A percentile compares a stretch with the other conserved stretches of the same genome.
phyloP scores from a whole-genome alignment of 2,113 vertebrate species.

The Ctenomys sociabilis region DNA sequence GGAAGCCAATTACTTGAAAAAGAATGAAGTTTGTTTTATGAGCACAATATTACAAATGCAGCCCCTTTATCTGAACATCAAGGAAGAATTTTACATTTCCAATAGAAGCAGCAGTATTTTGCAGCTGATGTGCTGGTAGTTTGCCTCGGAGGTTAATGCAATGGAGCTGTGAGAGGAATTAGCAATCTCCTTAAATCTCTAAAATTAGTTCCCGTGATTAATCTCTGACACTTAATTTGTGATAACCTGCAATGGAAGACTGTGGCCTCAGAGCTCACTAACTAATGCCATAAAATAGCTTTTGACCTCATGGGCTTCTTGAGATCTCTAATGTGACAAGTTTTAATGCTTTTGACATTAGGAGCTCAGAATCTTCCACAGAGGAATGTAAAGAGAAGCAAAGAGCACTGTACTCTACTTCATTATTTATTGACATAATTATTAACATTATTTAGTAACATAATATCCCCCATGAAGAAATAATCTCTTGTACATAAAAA shows the following conservation, averaged over 20 bases:
- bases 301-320: conserved; percentile 74
- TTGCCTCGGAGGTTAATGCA: conserved; percentile 75
- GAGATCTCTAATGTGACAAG: conserved; percentile 78
- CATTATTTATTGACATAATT: conserved; percentile 69
- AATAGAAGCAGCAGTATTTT: conserved; percentile 71
- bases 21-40: conserved; percentile 84
- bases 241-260: conserved; percentile 69
- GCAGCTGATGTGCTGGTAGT: conserved; percentile 68
- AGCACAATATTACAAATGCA: conserved; percentile 80
- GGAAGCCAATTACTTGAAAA: conserved; percentile 88
- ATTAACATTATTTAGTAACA: conserved; percentile 73
- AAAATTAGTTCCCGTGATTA: conserved; percentile 73
- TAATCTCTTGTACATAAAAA: conserved; percentile 15
- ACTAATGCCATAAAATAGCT: conserved; percentile 76
- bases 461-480: conserved; percentile 71
- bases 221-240: conserved; percentile 68
- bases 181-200: conserved; percentile 66
- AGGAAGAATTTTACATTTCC: conserved; percentile 85
- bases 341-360: conserved; percentile 81
- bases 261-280: conserved; percentile 75
- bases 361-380: conserved; percentile 80
- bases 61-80: conserved; percentile 85
- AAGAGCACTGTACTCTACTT: conserved; percentile 53
- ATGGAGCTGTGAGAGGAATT: conserved; percentile 74
- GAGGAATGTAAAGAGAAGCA: conserved; percentile 59